Base-by-base conservation (phyloP, 2,888 invertebrate genomes). In the Limnephilus auricula region DNA sequence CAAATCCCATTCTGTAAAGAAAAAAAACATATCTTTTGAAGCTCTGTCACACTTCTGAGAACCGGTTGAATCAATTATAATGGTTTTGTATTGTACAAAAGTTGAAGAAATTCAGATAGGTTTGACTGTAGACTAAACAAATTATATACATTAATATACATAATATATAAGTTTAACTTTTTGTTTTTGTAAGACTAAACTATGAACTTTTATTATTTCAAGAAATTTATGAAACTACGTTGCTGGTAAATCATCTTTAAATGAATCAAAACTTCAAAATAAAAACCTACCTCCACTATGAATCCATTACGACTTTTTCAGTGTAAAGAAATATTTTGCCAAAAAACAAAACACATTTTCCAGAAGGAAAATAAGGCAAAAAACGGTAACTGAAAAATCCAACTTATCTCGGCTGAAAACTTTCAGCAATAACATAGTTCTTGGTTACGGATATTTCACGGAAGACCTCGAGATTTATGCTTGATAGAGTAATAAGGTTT, bases 351-450 rank as follows among this genome's bases (percentile, higher is more conserved):
- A 65, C 9, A 65, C 65, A 65, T 65, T 65, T 65, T 65, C 65
- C 25, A 65, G 25, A n/a, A 65, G 9, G n/a, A 65, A 65, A 65
- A 65, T 65, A 65, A 9, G 82, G 82, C 82, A 37, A 32, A 32
- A 82, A 82, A 82, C 34, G 32, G 34, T 13, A 37, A 82, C 32
- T 34, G 37, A 34, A 34, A 32, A 34, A 82, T 32, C 32, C 34
- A 82, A 82, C 31, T 82, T 82, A 34, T 82, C 82, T 82, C 25
- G 34, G 82, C 82, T 32, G 32, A 82, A 82, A 82, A 82, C 82
- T 82, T 82, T 82, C 15, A n/a, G 82, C 82, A 82, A 82, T 82
- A 82, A 82, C 82, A 82, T 82, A 82, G 32, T 82, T 82, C 82
- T 34, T 82, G 82, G 34, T 82, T 82, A 82, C 25, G 31, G 37